Percentiles rank a stretch among this genome's conserved stretches.
phyloP scores from a whole-genome alignment of 2,113 vertebrate species.

The Rostratula benghalensis region DNA sequence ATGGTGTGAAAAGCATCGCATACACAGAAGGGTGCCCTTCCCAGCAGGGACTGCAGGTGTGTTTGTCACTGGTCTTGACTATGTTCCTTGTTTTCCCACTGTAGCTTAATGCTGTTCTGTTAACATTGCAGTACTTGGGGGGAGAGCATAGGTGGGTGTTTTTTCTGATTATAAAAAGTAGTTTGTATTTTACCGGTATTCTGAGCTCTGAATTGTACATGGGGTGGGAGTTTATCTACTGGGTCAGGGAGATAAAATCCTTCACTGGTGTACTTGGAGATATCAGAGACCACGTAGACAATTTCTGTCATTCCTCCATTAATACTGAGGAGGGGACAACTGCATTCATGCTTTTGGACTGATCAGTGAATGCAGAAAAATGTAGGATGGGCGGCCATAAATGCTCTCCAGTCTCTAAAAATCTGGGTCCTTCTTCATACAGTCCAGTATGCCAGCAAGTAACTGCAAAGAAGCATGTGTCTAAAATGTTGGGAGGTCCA shows the following conservation, averaged over 20 bases:
- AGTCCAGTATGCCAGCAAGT: background rate
- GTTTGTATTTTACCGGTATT: background rate
- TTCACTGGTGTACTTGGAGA: fast-evolving
- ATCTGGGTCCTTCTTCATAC: background rate
- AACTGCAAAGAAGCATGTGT: background rate
- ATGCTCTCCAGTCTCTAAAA: background rate
- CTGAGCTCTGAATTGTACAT: background rate
- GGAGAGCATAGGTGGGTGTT: background rate
- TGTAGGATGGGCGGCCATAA: background rate
- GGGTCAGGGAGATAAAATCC: background rate
- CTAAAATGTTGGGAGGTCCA: background rate
- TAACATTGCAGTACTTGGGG: fast-evolving
- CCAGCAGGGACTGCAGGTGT: fast-evolving
- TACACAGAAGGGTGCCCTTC: background rate
- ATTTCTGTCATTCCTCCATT: background rate
- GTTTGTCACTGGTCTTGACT: background rate
- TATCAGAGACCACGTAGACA: background rate
- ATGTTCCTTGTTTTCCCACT: background rate
- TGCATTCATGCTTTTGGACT: background rate
- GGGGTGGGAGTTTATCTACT: background rate
- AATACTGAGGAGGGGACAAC: background rate
- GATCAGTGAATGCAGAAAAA: background rate
- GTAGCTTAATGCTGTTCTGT: background rate
- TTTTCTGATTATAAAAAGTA: background rate
- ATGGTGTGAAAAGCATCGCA: background rate